Evolutionary conservation across 2,113 vertebrate species (phyloP).

Genomic region (Salvelinus fontinalis): DNA sequence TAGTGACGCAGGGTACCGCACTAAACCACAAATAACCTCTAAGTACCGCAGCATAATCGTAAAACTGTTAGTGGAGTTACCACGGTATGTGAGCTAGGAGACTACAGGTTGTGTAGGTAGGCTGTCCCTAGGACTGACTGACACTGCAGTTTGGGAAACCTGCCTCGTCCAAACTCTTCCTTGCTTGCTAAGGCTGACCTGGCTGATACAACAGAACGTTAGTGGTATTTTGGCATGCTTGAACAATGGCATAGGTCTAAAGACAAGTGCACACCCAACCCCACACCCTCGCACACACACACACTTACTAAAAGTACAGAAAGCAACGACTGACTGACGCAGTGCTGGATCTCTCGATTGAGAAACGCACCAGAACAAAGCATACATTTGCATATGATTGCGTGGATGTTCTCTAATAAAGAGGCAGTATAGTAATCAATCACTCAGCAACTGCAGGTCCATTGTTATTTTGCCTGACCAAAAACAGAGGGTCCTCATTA

Average conservation of each 20-base stretch:
- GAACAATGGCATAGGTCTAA: not conserved
- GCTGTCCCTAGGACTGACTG: not conserved
- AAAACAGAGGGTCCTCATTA: constrained; percentile 23
- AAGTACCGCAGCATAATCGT: too few relatives aligned
- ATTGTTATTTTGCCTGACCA: constrained; percentile 24
- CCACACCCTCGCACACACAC: not conserved
- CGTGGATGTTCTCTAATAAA: not conserved
- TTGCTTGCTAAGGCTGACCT: too few relatives aligned
- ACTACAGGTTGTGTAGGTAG: constrained; percentile 33
- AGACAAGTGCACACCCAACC: not conserved
- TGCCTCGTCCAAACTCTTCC: not conserved
- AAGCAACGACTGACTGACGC: not conserved
- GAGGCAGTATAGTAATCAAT: constrained; percentile 20
- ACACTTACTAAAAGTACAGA: constrained; percentile 1
- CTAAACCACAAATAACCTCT: too few relatives aligned
- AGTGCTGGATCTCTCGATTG: not conserved
- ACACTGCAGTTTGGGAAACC: not conserved
- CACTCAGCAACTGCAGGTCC: constrained; percentile 1
- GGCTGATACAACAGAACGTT: too few relatives aligned
- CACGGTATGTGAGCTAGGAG: constrained; percentile 32
- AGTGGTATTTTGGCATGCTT: not conserved
- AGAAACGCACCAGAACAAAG: not conserved
- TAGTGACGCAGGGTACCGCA: too few relatives aligned
- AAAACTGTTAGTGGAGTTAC: too few relatives aligned
- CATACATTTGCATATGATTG: constrained; percentile 30